Base-by-base conservation (phyloP, 1,140 invertebrate genomes). In the Mercenaria mercenaria region DNA sequence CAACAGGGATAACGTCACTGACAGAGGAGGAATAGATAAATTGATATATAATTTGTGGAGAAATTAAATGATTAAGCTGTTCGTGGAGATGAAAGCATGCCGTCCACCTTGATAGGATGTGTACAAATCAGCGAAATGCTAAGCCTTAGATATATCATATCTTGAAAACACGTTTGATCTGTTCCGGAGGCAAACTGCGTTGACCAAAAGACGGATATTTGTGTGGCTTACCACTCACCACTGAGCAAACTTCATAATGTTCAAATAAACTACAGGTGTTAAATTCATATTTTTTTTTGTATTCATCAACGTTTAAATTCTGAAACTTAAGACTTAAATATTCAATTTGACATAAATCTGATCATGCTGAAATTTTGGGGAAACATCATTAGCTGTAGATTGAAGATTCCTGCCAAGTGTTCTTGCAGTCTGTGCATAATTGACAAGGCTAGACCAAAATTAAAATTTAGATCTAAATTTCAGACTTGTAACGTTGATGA, bases 1-100 rank as follows among this genome's bases (percentile, higher is more conserved):
- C 84, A 87, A 87, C 29, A 20, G 64, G 32, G 72, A 87, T 87
- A 87, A 87, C 72, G 11, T 11, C 52, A n/a, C 41, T 87, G 84
- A 29, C 84, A 76, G 11, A 47, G 20, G 34, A 11, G 18, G 13
- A 59, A 37, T 34, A 76, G 72, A 87, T 87, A 77, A 87, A 87
- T 77, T 69, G 84, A 52, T 52, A 41, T 32, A 72, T 77, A 76
- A 76, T 32, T 87, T 61, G 72, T 3, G 39, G 80, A 39, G 59
- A 82, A 82, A 61, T 82, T 82, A 82, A 82, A 64, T 23, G 80
- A 82, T 82, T 76, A 87, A 18, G 43, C 67, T 1, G 20, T 26
- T 20, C 84, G 43, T 59, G 69, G 84, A 32, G 72, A 87, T 56
- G 50, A 15, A 77, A 52, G 50, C 39, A 87, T 87, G 61, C 74